Percentiles rank a stretch among this genome's conserved stretches.
Conservation (phyloP, 2,888 invertebrate genomes). For the Conomelus anceps region DNA sequence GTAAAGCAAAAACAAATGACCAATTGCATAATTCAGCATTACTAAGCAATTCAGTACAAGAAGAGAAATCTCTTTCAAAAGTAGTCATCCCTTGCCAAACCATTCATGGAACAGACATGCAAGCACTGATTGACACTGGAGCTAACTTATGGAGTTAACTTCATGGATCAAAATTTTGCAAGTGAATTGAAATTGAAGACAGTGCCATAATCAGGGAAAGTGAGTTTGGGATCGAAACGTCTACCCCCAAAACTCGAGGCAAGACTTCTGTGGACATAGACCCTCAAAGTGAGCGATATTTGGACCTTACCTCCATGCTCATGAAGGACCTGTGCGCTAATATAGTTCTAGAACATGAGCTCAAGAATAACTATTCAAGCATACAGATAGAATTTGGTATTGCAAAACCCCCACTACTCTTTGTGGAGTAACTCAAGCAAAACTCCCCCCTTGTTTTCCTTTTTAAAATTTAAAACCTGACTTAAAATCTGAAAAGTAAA, state of each 20-base stretch:
- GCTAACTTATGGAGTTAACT: too few relatives aligned
- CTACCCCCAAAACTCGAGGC: too few relatives aligned
- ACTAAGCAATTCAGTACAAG: neutral
- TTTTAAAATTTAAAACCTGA: neutral
- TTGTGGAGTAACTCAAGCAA: neutral
- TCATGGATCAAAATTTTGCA: too few relatives aligned
- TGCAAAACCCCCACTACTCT: neutral
- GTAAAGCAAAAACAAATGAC: too few relatives aligned
- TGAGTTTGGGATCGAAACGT: too few relatives aligned
- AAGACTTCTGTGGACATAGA: too few relatives aligned
- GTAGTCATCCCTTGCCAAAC: too few relatives aligned
- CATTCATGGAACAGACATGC: too few relatives aligned
- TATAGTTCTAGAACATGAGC: conserved; percentile 15
- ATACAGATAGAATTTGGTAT: neutral
- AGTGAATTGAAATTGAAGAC: too few relatives aligned
- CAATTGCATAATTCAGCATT: neutral
- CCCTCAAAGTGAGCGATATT: neutral
- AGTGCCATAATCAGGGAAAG: too few relatives aligned
- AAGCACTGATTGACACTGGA: too few relatives aligned
- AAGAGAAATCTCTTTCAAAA: too few relatives aligned
- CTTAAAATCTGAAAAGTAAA: neutral
- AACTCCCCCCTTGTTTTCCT: neutral
- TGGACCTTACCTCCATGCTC: neutral
- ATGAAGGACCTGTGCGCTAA: neutral
- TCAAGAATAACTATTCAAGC: conserved; percentile 1